These are phyloP conservation scores for Nemapogon koenigi DNA, from an alignment of 2,888 invertebrate species.

Conservation along the genomic window DNA sequence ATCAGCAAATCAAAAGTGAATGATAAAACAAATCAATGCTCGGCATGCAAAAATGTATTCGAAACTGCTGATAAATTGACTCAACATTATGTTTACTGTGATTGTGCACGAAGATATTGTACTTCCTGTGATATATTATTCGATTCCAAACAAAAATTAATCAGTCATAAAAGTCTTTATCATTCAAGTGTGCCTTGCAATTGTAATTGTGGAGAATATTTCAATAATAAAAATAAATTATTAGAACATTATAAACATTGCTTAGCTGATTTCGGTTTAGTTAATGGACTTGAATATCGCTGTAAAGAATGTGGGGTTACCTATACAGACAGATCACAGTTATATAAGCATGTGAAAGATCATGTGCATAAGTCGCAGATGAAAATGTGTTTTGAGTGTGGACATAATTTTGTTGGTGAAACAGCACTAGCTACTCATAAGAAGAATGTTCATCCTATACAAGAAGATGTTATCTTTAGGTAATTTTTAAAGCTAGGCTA, in stretches of 20 bases:
- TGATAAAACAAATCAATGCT: conserved; percentile 29
- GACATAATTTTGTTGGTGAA: conserved; percentile 33
- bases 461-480: conserved; percentile 32
- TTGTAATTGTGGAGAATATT: conserved; percentile 40
- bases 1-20: conserved; percentile 22
- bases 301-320: conserved; percentile 46
- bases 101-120: conserved; percentile 40
- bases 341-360: conserved; percentile 44
- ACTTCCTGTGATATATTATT: conserved; percentile 38
- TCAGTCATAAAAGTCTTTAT: conserved; percentile 28
- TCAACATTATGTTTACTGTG: conserved; percentile 45
- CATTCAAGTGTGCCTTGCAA: conserved; percentile 22
- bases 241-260: conserved; percentile 37
- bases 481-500: too few species aligned
- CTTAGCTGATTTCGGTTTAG: conserved; percentile 30
- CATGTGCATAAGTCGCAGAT: conserved; percentile 38
- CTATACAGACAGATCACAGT: conserved; percentile 36
- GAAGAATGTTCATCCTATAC: conserved; percentile 31
- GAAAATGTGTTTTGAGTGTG: conserved; percentile 43
- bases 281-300: conserved; percentile 34
- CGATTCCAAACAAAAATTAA: conserved; percentile 45
- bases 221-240: conserved; percentile 31
- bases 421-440: conserved; percentile 37
- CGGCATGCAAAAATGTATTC: conserved; percentile 40
- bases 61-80: conserved; percentile 36